A percentile compares a stretch with the other conserved stretches of the same genome.
Conservation (phyloP, 2,113 vertebrate species). For the Rhinoderma darwinii region DNA sequence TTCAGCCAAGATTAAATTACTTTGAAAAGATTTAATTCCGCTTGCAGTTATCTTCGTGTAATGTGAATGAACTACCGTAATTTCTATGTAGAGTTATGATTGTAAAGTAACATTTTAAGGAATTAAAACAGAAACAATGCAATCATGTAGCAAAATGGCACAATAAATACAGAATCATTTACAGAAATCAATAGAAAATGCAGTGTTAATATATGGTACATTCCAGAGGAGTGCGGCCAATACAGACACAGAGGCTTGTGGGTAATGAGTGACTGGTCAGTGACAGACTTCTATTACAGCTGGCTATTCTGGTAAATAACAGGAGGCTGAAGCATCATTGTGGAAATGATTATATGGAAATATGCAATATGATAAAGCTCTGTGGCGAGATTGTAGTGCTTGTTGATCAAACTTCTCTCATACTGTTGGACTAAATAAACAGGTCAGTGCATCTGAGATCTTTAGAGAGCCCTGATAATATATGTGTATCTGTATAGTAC, state of each 20-base stretch:
- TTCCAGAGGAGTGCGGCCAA: neutral
- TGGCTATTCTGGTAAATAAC: neutral
- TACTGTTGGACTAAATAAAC: too few species aligned
- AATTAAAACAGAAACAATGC: conserved; percentile 18
- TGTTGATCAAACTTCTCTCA: too few species aligned
- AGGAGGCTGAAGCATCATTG: neutral
- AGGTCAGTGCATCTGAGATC: too few species aligned
- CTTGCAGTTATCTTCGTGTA: conserved; percentile 6
- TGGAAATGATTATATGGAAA: neutral
- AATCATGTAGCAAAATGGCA: conserved; percentile 15
- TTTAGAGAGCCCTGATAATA: too few species aligned
- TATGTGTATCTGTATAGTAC: too few species aligned
- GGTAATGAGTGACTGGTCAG: conserved; percentile 24
- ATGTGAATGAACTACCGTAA: neutral
- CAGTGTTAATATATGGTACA: neutral
- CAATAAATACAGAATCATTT: conserved; percentile 21
- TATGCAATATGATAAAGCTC: neutral
- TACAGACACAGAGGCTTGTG: conserved; percentile 7
- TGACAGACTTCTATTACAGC: neutral
- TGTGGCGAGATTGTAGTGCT: neutral
- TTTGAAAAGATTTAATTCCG: neutral
- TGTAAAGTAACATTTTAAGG: neutral
- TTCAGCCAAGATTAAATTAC: conserved; percentile 23
- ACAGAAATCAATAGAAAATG: neutral
- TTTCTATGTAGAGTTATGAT: conserved; percentile 14